phyloP scores from a whole-genome alignment of 2,797 vertebrate species.

The Dendrocincla tyrannina region DNA sequence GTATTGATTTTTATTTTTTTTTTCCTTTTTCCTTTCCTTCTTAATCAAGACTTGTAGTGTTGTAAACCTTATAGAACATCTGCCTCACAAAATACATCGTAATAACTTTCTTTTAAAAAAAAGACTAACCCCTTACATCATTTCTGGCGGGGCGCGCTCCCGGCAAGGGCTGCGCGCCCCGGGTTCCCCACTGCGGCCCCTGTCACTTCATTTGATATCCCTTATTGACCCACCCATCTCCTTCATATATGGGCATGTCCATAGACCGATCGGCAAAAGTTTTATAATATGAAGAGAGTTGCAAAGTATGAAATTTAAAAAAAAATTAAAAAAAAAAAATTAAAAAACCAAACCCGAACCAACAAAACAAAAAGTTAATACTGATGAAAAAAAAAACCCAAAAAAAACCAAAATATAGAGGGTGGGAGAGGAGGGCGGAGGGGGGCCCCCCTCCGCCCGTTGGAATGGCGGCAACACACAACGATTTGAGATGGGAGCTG shows the following conservation, averaged over 20 bases:
- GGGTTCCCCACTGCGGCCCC: constrained; percentile 75
- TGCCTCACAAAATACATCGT: constrained; percentile 84
- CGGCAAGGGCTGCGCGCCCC: constrained; percentile 83
- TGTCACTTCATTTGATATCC: constrained; percentile 83
- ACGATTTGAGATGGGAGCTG: constrained; percentile 86
- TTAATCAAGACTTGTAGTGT: constrained; percentile 89
- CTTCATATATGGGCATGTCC: constrained; percentile 89
- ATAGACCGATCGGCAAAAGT: constrained; percentile 82
- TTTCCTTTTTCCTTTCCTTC: constrained; percentile 80
- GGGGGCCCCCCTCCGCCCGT: constrained; percentile 80
- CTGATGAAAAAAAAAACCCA: constrained; percentile 81
- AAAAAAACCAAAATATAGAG: constrained; percentile 44
- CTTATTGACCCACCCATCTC: constrained; percentile 85
- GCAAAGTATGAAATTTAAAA: constrained; percentile 79
- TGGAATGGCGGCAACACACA: constrained; percentile 86
- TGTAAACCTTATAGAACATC: constrained; percentile 88
- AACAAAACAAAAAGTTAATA: constrained; percentile 86
- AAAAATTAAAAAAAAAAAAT: neutral
- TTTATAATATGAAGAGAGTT: constrained; percentile 89
- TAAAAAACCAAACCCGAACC: neutral
- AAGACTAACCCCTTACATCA: constrained; percentile 82
- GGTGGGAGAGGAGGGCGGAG: constrained; percentile 72
- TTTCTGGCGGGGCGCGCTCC: constrained; percentile 80
- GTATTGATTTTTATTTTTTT: constrained; percentile 80
- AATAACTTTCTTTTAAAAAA: constrained; percentile 84